Evolutionary conservation across 92 coral and sea anemone genomes (phyloP).

Genomic region (Ricordea florida): DNA sequence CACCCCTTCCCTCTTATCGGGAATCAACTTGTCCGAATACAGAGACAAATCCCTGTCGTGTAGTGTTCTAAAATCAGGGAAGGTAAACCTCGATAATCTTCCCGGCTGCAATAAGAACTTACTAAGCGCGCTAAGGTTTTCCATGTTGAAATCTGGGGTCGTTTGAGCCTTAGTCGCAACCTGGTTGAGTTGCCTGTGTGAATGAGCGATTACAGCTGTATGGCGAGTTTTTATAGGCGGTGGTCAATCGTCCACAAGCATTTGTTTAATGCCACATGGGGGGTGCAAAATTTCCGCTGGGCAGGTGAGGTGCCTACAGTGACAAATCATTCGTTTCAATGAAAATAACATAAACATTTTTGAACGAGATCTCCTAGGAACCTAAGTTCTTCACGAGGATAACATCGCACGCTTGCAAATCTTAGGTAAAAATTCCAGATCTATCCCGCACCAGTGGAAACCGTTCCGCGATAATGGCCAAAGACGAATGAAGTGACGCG

Average conservation of each 20-base stretch:
- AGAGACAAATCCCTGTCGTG: conserved; percentile 48
- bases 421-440: not conserved
- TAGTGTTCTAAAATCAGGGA: conserved; percentile 55
- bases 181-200: conserved; percentile 10
- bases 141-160: not conserved
- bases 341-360: conserved; percentile 62
- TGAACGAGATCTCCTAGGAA: not conserved
- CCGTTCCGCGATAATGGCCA: not conserved
- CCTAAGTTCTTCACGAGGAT: conserved; percentile 4
- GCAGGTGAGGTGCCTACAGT: conserved; percentile 65
- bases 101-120: conserved; percentile 65
- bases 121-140: conserved; percentile 45
- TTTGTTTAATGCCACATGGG: conserved; percentile 75
- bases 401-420: conserved; percentile 18
- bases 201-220: conserved; percentile 64
- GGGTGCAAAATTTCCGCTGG: conserved; percentile 65
- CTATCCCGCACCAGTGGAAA: conserved; percentile 4
- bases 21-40: conserved; percentile 18
- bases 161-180: not conserved
- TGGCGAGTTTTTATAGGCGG: conserved; percentile 57
- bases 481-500: too few species aligned
- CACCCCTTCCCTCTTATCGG: conserved; percentile 13
- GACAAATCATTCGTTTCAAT: conserved; percentile 67
- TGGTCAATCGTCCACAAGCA: conserved; percentile 39
- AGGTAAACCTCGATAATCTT: conserved; percentile 58